Evolutionary conservation across 2,888 invertebrate species (phyloP).

Genomic region (Laothoe populi): DNA sequence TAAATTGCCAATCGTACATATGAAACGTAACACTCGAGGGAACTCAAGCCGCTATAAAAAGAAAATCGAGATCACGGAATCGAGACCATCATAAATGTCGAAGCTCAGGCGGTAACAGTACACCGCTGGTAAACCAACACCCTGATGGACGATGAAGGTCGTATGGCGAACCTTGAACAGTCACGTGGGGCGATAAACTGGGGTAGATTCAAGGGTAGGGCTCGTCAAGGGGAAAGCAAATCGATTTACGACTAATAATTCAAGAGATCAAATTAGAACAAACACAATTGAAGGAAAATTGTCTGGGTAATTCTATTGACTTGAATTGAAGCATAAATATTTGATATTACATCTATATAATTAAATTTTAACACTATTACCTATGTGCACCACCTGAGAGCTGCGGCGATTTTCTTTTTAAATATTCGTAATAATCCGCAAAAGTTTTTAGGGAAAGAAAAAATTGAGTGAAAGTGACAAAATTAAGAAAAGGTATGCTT

Average conservation of each 20-base stretch:
- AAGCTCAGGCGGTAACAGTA: slow-evolving; percentile 31
- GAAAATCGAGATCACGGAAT: no score
- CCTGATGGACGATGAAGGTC: slow-evolving; percentile 61
- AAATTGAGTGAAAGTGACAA: no score
- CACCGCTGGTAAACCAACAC: slow-evolving; percentile 60
- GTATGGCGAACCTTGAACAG: slow-evolving; percentile 59
- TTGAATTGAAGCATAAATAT: neutral
- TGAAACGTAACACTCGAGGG: slow-evolving; percentile 4
- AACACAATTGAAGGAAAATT: slow-evolving; percentile 2
- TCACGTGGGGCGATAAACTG: slow-evolving; percentile 40
- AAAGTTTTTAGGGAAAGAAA: no score
- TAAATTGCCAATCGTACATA: neutral
- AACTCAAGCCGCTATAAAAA: slow-evolving; percentile 16
- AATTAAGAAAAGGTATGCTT: no score
- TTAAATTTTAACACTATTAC: no score
- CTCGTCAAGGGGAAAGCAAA: neutral
- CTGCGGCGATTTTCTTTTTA: no score
- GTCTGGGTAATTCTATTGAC: neutral
- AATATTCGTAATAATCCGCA: no score
- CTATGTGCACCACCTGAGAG: no score
- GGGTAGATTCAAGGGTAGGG: slow-evolving; percentile 37
- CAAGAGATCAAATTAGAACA: neutral
- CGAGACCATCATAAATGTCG: slow-evolving; percentile 24
- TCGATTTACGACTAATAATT: slow-evolving; percentile 15
- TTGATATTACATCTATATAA: no score